Conservation (phyloP, 2,888 invertebrate genomes). For the Nephrotoma guestfalica region DNA sequence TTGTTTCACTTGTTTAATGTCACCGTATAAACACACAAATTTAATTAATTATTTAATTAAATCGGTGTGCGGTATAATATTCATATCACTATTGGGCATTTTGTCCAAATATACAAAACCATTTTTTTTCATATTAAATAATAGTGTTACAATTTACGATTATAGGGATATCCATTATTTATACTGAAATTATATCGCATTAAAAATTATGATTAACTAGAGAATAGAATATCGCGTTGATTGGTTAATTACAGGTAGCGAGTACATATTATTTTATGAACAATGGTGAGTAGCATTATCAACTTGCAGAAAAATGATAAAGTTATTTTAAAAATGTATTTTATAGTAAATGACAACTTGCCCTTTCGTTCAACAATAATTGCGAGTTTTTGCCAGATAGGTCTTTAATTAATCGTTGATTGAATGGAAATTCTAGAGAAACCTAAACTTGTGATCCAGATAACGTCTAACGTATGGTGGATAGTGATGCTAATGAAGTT, state of each 20-base stretch:
- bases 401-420: too few species aligned
- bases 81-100: not conserved
- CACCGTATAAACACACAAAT: not conserved
- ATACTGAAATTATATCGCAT: not conserved
- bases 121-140: not conserved
- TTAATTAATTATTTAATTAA: not conserved
- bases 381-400: too few species aligned
- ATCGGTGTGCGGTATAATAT: not conserved
- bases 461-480: too few species aligned
- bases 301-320: too few species aligned
- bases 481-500: too few species aligned
- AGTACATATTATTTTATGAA: too few species aligned
- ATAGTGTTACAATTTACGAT: not conserved
- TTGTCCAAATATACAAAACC: not conserved
- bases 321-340: too few species aligned
- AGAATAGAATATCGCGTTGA: not conserved
- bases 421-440: too few species aligned
- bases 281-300: too few species aligned
- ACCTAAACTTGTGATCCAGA: too few species aligned
- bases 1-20: not conserved
- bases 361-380: too few species aligned
- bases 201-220: not conserved
- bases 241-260: not conserved
- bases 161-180: not conserved
- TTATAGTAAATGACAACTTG: too few species aligned